Base-by-base conservation (phyloP, 2,113 vertebrate species). In the Ailurus styani region DNA sequence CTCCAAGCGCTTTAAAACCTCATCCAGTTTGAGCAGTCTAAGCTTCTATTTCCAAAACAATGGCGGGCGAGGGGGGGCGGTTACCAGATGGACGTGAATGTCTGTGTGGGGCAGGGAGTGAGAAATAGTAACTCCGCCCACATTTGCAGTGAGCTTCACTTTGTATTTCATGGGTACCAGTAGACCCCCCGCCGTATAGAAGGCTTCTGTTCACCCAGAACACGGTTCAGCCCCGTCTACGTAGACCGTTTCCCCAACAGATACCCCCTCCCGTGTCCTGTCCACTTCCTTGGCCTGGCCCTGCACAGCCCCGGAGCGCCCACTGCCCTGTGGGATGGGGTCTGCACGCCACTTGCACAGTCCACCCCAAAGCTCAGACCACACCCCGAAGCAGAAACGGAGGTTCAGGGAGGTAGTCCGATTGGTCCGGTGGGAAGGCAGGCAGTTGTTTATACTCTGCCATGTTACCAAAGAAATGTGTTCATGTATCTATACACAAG, bases 61-160 rank as follows among this genome's bases (percentile, higher is more conserved):
- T 6, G 29, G 52, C 25, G 60, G 68, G 12, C 17, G 10, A 47
- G 82, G 23, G 34, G 64, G 20, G 60, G 37, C 45, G 25, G 54
- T 5, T 17, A 23, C 25, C 9, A 23, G 42, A 42, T 47, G 54
- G 55, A 2, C 62, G 47, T 10, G 6, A 34, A 21, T 21, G 15
- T 4, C 2, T 5, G 31, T 5, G 10, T 1, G 7, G 6, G 20
- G 11, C 0, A 0, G 18, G 72, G 6, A 55, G 3, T 25, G 60
- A 50, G n/a, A 27, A 5, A 1, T 0, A 23, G 64, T 7, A 14
- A 7, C 4, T 21, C n/a, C 57, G 45, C 54, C 50, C 29, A 40
- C 34, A 54, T 89, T 20, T 45, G 11, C 29, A 14, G 42, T 27
- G 40, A 87, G 17, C 42, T 8, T 2, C 6, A 2, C 7, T 11